These are phyloP conservation scores for Notamacropus eugenii DNA, from an alignment of 2,797 vertebrate species.

Conservation along the genomic window DNA sequence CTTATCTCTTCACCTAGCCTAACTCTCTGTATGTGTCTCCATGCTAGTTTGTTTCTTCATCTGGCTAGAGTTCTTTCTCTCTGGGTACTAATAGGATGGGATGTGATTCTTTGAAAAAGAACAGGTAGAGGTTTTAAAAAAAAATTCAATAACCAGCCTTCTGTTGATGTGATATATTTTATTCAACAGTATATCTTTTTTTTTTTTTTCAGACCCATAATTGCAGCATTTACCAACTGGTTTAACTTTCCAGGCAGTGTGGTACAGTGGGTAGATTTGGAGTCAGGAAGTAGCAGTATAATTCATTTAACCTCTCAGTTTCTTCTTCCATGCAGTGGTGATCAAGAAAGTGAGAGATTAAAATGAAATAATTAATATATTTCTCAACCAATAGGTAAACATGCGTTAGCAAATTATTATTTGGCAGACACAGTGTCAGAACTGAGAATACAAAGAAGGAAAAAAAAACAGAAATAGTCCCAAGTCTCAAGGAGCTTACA, in stretches of 20 bases:
- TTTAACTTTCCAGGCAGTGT: neutral
- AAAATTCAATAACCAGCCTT: neutral
- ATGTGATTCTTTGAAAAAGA: neutral
- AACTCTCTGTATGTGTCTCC: neutral
- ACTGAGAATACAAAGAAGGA: neutral
- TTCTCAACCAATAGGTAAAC: neutral
- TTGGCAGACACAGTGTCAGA: neutral
- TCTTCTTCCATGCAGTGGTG: neutral
- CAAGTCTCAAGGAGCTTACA: neutral
- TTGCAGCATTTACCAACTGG: neutral
- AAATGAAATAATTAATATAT: neutral
- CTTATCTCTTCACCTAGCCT: neutral
- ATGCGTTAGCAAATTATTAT: neutral
- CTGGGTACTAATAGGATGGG: neutral
- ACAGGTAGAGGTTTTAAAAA: neutral
- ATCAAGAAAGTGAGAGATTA: neutral
- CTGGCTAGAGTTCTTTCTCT: neutral
- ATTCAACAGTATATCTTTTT: neutral
- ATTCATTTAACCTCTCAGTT: neutral
- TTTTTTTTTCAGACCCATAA: neutral
- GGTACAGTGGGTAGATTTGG: neutral
- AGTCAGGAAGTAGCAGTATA: neutral
- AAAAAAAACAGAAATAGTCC: neutral
- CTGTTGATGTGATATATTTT: neutral
- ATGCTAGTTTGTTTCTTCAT: neutral